Evolutionary conservation across 2,113 vertebrate genomes (phyloP).

Genomic region (Empidonax traillii): DNA sequence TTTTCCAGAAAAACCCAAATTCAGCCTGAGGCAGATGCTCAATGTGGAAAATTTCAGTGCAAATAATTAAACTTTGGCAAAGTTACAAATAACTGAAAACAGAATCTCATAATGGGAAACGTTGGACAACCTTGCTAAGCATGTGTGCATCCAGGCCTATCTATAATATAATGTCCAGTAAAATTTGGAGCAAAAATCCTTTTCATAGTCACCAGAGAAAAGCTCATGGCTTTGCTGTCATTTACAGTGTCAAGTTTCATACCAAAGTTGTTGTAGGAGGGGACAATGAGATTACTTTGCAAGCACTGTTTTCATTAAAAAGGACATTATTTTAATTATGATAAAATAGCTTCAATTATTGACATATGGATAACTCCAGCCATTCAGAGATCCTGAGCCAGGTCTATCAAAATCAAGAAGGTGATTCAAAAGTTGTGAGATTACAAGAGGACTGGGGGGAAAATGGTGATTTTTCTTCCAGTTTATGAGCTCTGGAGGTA

Average conservation of each 20-base stretch:
- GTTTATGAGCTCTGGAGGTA: neutral
- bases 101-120: neutral
- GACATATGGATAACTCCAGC: neutral
- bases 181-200: neutral
- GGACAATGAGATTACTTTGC: neutral
- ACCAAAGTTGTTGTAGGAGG: neutral
- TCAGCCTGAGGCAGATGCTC: neutral
- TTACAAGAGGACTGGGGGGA: neutral
- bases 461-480: neutral
- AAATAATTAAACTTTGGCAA: conserved; percentile 47
- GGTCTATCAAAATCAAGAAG: neutral
- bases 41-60: conserved; percentile 18
- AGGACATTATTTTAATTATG: neutral
- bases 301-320: neutral
- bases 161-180: neutral
- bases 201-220: neutral
- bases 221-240: neutral
- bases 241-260: neutral
- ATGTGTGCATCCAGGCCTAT: neutral
- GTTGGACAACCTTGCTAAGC: neutral
- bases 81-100: conserved; percentile 27
- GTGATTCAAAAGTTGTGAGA: neutral
- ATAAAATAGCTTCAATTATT: neutral
- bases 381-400: neutral
- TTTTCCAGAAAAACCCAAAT: neutral